Evolutionary conservation across 2,113 vertebrate genomes (phyloP), one percentile per base, ranked within the genome.

Genomic region (Hiodon alosoides): DNA sequence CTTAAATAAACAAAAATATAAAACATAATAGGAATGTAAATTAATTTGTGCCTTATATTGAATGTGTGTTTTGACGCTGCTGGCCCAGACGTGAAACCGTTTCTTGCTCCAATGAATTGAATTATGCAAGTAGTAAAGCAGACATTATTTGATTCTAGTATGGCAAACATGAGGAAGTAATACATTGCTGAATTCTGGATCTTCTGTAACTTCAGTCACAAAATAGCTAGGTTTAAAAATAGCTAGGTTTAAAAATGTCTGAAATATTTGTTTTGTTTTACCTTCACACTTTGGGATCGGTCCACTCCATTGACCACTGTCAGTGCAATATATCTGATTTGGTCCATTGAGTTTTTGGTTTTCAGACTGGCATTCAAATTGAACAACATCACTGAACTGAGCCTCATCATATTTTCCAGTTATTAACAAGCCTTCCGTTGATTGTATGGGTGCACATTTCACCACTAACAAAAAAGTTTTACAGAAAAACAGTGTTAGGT

Each of bases 301-400:
- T 55, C 11, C 51, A 17, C 73, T 75, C 73, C 73, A 75, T 8
- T 48, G 7, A 58, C 73, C 73, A 47, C 16, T 57, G 3, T 66
- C 73, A 46, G 62, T 67, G n/a, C 73, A 75, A 13, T 67, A 75
- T 58, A 75, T 75, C 11, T 75, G 62, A n/a, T 58, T 13, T 10
- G 54, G 1, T 47, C 54, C 53, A 58, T 51, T 50, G 53, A 75
- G 10, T 48, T 17, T 75, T 7, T 48, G 1, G 11, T n/a, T 31
- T 9, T 5, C 0, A 50, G 64, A 50, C 4, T 6, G 9, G 31
- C 73, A 75, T 16, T 75, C 62, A 75, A 68, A 75, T 31, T 67
- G 52, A 59, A 75, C 57, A 13, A 75, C 73, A 51, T 67, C 64
- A 57, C 64, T 62, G 48, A 67, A 75, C 13, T 66, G 62, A 7